These are phyloP conservation scores for Polylopha cassiicola DNA, from an alignment of 2,888 invertebrate species.

Conservation along the genomic window DNA sequence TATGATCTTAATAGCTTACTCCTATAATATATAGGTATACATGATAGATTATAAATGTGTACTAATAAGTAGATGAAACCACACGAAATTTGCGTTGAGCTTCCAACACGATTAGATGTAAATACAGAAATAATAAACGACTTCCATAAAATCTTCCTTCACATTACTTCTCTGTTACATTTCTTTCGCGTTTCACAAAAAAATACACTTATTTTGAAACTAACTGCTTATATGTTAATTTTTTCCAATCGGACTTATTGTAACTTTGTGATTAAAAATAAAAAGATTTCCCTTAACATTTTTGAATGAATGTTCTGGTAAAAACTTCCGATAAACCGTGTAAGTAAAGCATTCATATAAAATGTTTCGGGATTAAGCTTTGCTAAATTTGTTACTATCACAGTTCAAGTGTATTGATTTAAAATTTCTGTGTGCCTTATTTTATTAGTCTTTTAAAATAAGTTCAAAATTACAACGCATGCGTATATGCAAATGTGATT, in stretches of 20 bases:
- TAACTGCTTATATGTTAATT: no score
- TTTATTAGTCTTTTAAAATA: constrained; percentile 42
- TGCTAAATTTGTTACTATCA: constrained; percentile 17
- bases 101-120: constrained; percentile 79
- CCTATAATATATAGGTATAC: constrained; percentile 37
- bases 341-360: no score
- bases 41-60: constrained; percentile 37
- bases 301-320: no score
- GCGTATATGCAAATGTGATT: constrained; percentile 12
- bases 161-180: no score
- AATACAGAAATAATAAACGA: constrained; percentile 55
- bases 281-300: no score
- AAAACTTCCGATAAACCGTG: no score
- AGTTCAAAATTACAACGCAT: constrained; percentile 24
- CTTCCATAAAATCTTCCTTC: constrained; percentile 15
- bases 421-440: constrained; percentile 55
- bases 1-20: constrained; percentile 30
- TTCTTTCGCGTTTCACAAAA: no score
- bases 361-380: no score
- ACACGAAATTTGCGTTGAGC: constrained; percentile 77
- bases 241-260: no score
- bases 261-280: no score
- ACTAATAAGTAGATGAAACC: constrained; percentile 55
- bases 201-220: no score
- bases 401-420: constrained; percentile 28